Base-by-base conservation (phyloP, 2,888 invertebrate species). In the Diarsia brunnea region DNA sequence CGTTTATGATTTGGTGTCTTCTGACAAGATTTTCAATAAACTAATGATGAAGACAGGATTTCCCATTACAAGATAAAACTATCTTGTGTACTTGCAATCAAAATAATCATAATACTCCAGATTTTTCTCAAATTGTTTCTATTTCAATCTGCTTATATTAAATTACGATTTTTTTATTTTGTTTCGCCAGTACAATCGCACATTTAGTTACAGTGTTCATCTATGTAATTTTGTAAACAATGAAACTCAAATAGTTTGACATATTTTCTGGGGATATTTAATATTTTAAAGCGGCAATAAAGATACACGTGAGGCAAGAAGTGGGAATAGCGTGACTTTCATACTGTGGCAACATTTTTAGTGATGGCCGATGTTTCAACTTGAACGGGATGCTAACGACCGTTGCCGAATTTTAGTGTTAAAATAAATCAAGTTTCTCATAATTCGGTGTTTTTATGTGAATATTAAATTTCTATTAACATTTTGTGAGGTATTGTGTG, bases 291-390 rank as follows among this genome's bases (percentile, higher is more conserved):
- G 63, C 90, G 88, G 93, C 88, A 94, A 92, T 87, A 88, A 82
- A 88, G 82, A 84, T 87, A 91, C 92, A 93, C 92, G 92, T 94
- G 94, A 92, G 92, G 75, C 84, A 75, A 83, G 88, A 81, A 86
- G 86, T 84, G 90, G 91, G 89, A 91, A 90, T 92, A 94, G 94
- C 93, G 94, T 95, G 94, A 95, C 94, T 91, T 85, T 89, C 80
- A 84, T 83, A 88, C 81, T 76, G 85, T 93, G 92, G 93, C 92
- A 93, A 93, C 93, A 93, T 94, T 95, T 93, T 93, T 85, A 96
- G 96, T 96, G 91, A 96, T 96, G 96, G 96, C 96, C 95, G 96
- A 94, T 95, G 92, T 91, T 94, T 95, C 93, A 92, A 84, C 91
- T 94, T 93, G 93, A 91, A 89, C 90, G 92, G 93, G 90, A 89